Conservation (phyloP, 2,888 invertebrate genomes). For the Ptilodon capucinus region DNA sequence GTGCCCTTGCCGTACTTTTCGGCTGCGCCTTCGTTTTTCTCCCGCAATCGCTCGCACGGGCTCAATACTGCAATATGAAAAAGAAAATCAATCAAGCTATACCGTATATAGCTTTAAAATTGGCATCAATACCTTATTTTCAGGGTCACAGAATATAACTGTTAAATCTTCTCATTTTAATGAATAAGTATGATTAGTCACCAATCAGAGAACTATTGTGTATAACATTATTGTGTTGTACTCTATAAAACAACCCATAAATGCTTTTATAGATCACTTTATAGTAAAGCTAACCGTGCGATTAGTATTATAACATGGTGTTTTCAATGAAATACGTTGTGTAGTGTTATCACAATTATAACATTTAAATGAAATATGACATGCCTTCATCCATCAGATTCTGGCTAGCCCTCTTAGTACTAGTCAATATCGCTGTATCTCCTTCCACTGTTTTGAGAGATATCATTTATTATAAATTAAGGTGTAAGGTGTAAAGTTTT, state of each 20-base stretch:
- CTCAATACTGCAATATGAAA: conserved; percentile 82
- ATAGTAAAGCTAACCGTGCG: conserved; percentile 17
- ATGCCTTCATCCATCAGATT: conserved; percentile 57
- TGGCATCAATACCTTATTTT: no score
- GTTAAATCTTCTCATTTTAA: no score
- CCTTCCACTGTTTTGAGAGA: conserved; percentile 60
- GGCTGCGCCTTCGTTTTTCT: conserved; percentile 89
- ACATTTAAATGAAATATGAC: conserved; percentile 35
- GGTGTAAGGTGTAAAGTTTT: no score
- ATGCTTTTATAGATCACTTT: neutral
- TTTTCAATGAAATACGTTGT: conserved; percentile 8
- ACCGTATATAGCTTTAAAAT: no score
- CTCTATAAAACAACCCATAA: no score
- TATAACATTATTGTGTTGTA: no score
- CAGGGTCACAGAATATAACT: no score
- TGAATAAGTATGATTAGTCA: no score
- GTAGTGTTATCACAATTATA: conserved; percentile 26
- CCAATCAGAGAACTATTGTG: no score
- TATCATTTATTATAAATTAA: neutral
- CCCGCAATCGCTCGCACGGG: conserved; percentile 90
- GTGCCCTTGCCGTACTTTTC: conserved; percentile 88
- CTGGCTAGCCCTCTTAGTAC: conserved; percentile 37
- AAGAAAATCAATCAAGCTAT: neutral
- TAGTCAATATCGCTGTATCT: conserved; percentile 43
- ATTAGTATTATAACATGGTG: conserved; percentile 25